Conservation (phyloP, 2,797 vertebrate species). For the Gadopsis marmoratus region DNA sequence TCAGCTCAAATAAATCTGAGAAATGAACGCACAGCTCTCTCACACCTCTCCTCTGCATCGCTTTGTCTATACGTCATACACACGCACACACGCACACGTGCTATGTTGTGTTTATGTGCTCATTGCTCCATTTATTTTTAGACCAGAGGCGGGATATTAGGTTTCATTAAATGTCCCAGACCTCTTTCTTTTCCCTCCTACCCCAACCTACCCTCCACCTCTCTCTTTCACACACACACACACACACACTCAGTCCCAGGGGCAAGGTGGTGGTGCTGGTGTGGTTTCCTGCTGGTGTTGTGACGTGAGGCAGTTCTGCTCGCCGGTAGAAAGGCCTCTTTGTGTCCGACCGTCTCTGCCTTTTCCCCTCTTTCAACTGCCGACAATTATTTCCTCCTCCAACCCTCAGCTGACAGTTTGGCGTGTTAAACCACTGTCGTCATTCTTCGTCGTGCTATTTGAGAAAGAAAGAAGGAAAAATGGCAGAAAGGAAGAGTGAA, state of each 20-base stretch:
- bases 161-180: conserved; percentile 80
- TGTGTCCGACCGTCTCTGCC: conserved; percentile 68
- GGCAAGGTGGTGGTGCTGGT: conserved; percentile 64
- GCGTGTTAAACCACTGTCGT: conserved; percentile 55
- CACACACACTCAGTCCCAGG: conserved; percentile 44
- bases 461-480: conserved; percentile 13
- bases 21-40: conserved; percentile 43
- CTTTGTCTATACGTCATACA: conserved; percentile 36
- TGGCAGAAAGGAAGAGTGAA: conserved; percentile 20
- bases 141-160: conserved; percentile 75
- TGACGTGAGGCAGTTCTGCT: conserved; percentile 77
- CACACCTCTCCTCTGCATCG: conserved; percentile 26
- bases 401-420: conserved; percentile 66
- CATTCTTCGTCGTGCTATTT: conserved; percentile 49
- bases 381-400: conserved; percentile 77
- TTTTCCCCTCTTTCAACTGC: conserved; percentile 61
- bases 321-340: conserved; percentile 77
- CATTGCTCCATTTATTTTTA: conserved; percentile 84
- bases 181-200: conserved; percentile 38
- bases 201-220: conserved; percentile 22
- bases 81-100: conserved; percentile 26
- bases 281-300: conserved; percentile 83
- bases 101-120: conserved; percentile 68
- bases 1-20: conserved; percentile 63
- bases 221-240: conserved; percentile 18